phyloP scores from a whole-genome alignment of 2,888 invertebrate genomes.

The Chymomyza caudatula region DNA sequence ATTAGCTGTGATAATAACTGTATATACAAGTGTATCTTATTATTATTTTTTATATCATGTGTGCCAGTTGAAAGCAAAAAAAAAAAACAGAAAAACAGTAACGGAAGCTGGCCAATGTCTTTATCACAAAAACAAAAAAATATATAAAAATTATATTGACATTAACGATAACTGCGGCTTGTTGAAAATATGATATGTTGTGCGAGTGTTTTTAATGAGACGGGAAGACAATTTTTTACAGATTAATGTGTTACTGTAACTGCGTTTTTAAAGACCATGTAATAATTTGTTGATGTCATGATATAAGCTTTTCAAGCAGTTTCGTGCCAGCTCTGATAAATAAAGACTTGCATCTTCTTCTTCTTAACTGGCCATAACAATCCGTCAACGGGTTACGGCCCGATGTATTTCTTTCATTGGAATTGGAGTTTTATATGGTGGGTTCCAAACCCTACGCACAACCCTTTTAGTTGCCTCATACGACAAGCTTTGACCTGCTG shows the following conservation, averaged over 20 bases:
- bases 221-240: slow-evolving; percentile 54
- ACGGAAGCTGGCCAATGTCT: slow-evolving; percentile 7
- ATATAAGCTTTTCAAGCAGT: neutral
- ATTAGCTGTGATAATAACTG: neutral
- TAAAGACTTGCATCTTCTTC: too few relatives aligned
- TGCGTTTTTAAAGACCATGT: neutral
- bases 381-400: too few relatives aligned
- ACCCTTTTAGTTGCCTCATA: too few relatives aligned
- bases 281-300: neutral
- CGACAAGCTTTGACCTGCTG: too few relatives aligned
- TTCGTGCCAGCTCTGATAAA: neutral
- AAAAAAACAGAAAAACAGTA: neutral
- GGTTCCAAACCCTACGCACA: too few relatives aligned
- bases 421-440: too few relatives aligned
- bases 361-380: too few relatives aligned
- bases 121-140: slow-evolving; percentile 4
- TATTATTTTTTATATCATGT: neutral
- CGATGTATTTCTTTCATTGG: too few relatives aligned
- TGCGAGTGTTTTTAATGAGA: slow-evolving; percentile 32
- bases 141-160: neutral
- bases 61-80: neutral
- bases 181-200: too few relatives aligned
- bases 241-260: slow-evolving; percentile 29
- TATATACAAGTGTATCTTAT: neutral
- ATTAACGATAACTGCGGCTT: slow-evolving; percentile 21